A percentile compares a stretch with the other conserved stretches of the same genome.
phyloP scores from a whole-genome alignment of 2,797 vertebrate genomes.

The Acanthis flammea region DNA sequence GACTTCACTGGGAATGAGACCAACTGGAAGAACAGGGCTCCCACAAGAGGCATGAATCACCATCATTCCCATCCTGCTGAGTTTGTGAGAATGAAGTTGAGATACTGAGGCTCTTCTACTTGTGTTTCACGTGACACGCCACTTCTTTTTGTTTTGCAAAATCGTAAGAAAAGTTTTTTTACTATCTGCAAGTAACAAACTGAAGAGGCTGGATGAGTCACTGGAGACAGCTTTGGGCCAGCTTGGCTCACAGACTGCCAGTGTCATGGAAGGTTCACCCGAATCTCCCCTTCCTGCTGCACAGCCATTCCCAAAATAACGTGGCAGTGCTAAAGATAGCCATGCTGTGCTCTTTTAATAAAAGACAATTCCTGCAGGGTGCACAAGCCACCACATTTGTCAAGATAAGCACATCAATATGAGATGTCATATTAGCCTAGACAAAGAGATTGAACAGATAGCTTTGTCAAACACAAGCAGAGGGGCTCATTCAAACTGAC shows the following conservation, averaged over 20 bases:
- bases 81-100: background rate
- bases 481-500: constrained; percentile 64
- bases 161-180: background rate
- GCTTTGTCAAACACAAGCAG: constrained; percentile 50
- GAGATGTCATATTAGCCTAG: constrained; percentile 43
- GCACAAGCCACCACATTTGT: constrained; percentile 31
- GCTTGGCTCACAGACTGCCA: background rate
- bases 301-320: background rate
- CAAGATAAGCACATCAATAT: constrained; percentile 51
- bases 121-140: background rate
- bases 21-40: constrained; percentile 7
- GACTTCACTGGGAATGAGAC: constrained; percentile 42
- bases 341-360: constrained; percentile 4
- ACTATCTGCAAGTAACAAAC: background rate
- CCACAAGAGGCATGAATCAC: background rate
- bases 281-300: background rate
- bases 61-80: constrained; percentile 20
- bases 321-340: background rate
- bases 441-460: constrained; percentile 53
- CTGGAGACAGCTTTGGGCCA: background rate
- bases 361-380: background rate
- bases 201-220: background rate
- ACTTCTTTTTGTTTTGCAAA: constrained; percentile 10
- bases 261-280: background rate
- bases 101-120: background rate